These are phyloP conservation scores for Kuschelorhynchus macadamiae DNA, from an alignment of 2,888 invertebrate genomes.

Conservation along the genomic window DNA sequence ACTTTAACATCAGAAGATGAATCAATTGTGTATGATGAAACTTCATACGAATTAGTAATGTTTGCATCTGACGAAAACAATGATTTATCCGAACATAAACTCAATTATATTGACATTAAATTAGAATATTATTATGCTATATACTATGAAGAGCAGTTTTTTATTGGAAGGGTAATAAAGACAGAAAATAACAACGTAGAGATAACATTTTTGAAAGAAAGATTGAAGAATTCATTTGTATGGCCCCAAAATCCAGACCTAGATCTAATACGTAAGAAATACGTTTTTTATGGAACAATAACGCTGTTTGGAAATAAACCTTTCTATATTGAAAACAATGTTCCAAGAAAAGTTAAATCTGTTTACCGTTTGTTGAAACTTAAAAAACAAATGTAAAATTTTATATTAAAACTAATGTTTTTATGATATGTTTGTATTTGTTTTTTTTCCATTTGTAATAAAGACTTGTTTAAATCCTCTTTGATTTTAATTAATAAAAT, in stretches of 20 bases:
- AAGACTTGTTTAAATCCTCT: background rate
- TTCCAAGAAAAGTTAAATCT: background rate
- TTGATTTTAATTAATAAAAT: no score
- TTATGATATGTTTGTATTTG: background rate
- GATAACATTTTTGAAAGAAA: constrained; percentile 13
- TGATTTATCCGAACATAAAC: background rate
- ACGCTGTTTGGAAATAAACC: constrained; percentile 10
- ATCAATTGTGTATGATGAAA: constrained; percentile 11
- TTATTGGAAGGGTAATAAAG: constrained; percentile 7
- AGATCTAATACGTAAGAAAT: constrained; percentile 10
- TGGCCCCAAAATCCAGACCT: constrained; percentile 16
- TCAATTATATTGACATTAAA: constrained; percentile 9
- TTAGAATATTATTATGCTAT: constrained; percentile 14
- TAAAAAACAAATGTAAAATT: background rate
- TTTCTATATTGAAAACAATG: constrained; percentile 5
- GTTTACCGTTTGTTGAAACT: constrained; percentile 1
- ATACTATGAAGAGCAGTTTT: constrained; percentile 7
- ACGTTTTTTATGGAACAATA: constrained; percentile 17
- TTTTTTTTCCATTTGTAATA: background rate
- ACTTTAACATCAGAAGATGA: constrained; percentile 11
- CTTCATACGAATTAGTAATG: constrained; percentile 8
- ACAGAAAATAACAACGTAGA: constrained; percentile 4
- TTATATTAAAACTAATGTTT: background rate
- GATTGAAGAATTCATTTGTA: constrained; percentile 3
- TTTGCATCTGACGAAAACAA: constrained; percentile 6